A percentile compares a stretch with the other conserved stretches of the same genome.
phyloP scores from a whole-genome alignment of 1,140 invertebrate genomes.

The Procambarus virginalis region DNA sequence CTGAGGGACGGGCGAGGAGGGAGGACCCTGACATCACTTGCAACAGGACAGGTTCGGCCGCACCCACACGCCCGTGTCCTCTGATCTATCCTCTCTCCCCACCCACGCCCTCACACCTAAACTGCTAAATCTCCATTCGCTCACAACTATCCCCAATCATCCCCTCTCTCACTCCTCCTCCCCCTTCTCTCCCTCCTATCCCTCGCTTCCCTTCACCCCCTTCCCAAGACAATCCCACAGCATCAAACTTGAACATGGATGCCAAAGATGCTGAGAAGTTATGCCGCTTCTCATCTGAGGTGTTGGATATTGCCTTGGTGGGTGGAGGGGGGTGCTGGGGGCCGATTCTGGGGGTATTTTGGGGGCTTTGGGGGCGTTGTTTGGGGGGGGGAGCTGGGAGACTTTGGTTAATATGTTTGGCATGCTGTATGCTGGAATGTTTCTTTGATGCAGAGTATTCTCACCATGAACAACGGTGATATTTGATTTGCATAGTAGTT shows the following conservation, averaged over 20 bases:
- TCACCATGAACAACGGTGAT: too few relatives aligned
- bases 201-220: too few relatives aligned
- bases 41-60: slow-evolving; percentile 4
- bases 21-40: not conserved
- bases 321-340: too few relatives aligned
- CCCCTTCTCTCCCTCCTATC: not conserved
- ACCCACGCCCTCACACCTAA: not conserved
- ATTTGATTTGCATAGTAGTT: too few relatives aligned
- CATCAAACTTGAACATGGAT: not conserved
- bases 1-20: not conserved
- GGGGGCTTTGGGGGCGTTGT: too few relatives aligned
- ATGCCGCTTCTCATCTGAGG: not conserved
- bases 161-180: not conserved
- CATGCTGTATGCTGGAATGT: not conserved
- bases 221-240: not conserved
- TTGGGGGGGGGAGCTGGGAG: too few relatives aligned
- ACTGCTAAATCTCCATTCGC: too few relatives aligned
- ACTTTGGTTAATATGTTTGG: not conserved
- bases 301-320: not conserved
- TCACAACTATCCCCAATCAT: not conserved
- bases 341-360: too few relatives aligned
- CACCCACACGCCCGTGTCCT: not conserved
- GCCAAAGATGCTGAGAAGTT: not conserved
- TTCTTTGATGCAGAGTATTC: not conserved
- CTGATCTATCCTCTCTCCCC: not conserved